Evolutionary conservation across 2,888 invertebrate species (phyloP).

Genomic region (Metacarcinus magister): DNA sequence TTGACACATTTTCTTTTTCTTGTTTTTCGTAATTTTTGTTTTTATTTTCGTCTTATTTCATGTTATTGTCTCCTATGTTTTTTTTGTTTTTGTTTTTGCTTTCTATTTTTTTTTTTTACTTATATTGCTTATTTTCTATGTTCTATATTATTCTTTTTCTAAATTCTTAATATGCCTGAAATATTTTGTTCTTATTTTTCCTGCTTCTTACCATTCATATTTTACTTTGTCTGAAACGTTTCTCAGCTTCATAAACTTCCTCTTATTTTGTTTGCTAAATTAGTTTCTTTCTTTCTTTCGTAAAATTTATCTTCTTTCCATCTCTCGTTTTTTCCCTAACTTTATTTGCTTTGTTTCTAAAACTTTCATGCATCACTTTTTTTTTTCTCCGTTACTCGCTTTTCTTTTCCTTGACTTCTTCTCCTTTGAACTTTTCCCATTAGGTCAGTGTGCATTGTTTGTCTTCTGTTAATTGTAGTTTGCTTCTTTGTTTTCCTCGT

Average conservation of each 20-base stretch:
- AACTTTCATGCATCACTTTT: not conserved
- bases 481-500: not conserved
- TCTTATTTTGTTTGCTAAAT: not conserved
- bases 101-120: no score
- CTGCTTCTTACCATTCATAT: no score
- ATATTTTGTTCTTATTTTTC: no score
- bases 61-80: no score
- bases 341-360: not conserved
- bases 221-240: no score
- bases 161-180: no score
- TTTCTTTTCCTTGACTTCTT: not conserved
- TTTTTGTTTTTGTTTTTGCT: no score
- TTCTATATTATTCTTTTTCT: no score
- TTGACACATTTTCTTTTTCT: no score
- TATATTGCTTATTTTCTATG: no score
- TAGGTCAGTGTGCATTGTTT: not conserved
- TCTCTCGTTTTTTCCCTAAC: not conserved
- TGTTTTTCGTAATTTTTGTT: no score
- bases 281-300: not conserved
- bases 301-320: not conserved
- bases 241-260: not conserved
- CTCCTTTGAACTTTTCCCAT: not conserved
- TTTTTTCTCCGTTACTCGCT: not conserved
- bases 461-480: not conserved
- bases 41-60: no score